Conservation (phyloP, 2,888 invertebrate genomes). For the Thumatha senex region DNA sequence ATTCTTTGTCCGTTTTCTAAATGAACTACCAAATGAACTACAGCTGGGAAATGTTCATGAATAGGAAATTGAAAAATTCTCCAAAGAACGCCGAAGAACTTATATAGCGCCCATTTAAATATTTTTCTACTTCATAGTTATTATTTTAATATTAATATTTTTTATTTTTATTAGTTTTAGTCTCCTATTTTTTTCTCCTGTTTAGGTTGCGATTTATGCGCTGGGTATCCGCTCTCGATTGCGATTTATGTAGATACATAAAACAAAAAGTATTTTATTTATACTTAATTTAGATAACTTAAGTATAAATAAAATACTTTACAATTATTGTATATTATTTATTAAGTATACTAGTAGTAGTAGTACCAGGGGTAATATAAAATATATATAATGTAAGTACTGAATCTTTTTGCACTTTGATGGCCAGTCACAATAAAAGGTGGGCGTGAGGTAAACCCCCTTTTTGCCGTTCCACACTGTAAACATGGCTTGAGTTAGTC, state of each 20-base stretch:
- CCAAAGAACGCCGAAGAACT: constrained; percentile 17
- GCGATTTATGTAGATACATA: too few relatives aligned
- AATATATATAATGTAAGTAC: too few relatives aligned
- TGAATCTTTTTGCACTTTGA: constrained; percentile 6
- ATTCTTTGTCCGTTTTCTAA: constrained; percentile 7
- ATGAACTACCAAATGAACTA: constrained; percentile 17
- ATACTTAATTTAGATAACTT: too few relatives aligned
- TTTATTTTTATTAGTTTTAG: constrained; percentile 15
- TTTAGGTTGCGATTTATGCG: too few relatives aligned
- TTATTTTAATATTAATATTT: constrained; percentile 12
- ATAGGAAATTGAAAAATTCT: constrained; percentile 23
- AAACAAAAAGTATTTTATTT: too few relatives aligned
- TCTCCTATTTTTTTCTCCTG: too few relatives aligned
- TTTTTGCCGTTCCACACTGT: constrained; percentile 25
- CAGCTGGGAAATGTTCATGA: constrained; percentile 14
- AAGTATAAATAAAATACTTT: too few relatives aligned
- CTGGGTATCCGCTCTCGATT: too few relatives aligned
- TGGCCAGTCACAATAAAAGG: constrained; percentile 16
- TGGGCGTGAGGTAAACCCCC: constrained; percentile 24
- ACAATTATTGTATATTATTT: too few relatives aligned
- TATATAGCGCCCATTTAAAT: constrained; percentile 27
- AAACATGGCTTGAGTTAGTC: constrained; percentile 9
- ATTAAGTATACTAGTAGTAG: too few relatives aligned
- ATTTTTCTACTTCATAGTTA: constrained; percentile 25
- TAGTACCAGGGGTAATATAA: too few relatives aligned